Evolutionary conservation across 2,113 vertebrate species (phyloP), one percentile per base, ranked within the genome.

Genomic region (Sterrhoptilus dennistouni): DNA sequence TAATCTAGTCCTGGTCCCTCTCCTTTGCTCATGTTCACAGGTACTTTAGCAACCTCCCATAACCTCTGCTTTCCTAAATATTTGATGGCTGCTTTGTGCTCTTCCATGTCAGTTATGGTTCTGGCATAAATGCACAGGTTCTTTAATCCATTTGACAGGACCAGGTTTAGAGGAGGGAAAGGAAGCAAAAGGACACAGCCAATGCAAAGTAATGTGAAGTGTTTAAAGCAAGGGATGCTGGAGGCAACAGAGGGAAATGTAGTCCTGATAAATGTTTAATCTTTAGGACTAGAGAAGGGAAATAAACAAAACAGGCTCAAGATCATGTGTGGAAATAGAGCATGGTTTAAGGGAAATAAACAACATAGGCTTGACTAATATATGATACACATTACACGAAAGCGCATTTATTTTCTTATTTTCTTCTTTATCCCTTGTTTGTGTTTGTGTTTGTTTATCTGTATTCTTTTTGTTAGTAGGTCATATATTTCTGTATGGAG

Each of bases 251-350:
- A 72, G 53, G 53, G 42, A 83, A 89, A 66, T 79, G 57, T 54
- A 79, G 89, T 93, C 66, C 50, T 91, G 70, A 79, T 97, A 82
- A 89, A 95, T 91, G 29, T 83, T 95, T 85, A 44, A 93, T 88
- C 75, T 91, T 63, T n/a, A 53, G 57, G 50, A 69, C 70, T 79
- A 65, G 25, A 63, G 74, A 76, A 79, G 25, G 23, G 35, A 65
- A 91, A 84, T 68, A 79, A 95, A 81, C 60, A 88, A 36, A 63
- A 75, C 5, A 44, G n/a, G 33, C 59, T 90, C 13, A 69, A 45
- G 45, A 92, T 14, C 9, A 28, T 20, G 16, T 75, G 21, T 88
- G 12, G 66, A 85, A 79, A 60, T 72, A 65, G 86, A 53, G 14
- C 12, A 14, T 44, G 7, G 6, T 42, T 92, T 88, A 57, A 69